Evolutionary conservation across 2,797 vertebrate species (phyloP).

Genomic region (Lepus oiostolus): DNA sequence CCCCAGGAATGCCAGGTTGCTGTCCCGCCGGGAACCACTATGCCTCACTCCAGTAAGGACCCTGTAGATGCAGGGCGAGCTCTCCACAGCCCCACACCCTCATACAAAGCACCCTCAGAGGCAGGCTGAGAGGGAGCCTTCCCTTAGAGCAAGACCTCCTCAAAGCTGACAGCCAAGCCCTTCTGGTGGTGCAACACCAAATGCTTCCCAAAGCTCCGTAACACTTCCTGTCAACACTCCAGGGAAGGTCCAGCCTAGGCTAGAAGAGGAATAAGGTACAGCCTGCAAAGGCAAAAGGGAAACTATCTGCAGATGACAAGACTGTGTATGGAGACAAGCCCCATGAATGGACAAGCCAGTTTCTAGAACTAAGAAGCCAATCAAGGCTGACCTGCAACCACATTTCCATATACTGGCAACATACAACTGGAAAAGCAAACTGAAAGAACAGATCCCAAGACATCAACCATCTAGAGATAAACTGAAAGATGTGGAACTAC

Average conservation of each 20-base stretch:
- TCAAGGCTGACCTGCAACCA: neutral
- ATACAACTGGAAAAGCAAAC: neutral
- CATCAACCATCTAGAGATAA: neutral
- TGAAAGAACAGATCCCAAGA: neutral
- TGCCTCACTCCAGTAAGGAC: neutral
- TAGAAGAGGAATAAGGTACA: neutral
- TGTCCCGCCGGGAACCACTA: neutral
- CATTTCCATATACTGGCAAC: neutral
- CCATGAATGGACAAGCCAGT: neutral
- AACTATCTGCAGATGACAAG: neutral
- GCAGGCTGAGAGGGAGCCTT: neutral
- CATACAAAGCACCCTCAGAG: neutral
- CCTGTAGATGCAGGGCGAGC: neutral
- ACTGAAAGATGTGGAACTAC: neutral
- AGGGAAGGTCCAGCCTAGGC: neutral
- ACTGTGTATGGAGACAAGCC: neutral
- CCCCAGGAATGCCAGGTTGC: neutral
- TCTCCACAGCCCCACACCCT: fast-evolving
- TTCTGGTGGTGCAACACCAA: fast-evolving
- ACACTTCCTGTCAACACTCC: neutral
- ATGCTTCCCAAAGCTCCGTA: no score
- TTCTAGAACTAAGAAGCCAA: neutral
- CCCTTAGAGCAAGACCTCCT: neutral
- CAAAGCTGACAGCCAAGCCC: neutral
- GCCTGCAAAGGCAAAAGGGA: neutral